Evolutionary conservation across 2,797 vertebrate genomes (phyloP), one percentile per base, ranked within the genome.

Genomic region (Capromys pilorides): DNA sequence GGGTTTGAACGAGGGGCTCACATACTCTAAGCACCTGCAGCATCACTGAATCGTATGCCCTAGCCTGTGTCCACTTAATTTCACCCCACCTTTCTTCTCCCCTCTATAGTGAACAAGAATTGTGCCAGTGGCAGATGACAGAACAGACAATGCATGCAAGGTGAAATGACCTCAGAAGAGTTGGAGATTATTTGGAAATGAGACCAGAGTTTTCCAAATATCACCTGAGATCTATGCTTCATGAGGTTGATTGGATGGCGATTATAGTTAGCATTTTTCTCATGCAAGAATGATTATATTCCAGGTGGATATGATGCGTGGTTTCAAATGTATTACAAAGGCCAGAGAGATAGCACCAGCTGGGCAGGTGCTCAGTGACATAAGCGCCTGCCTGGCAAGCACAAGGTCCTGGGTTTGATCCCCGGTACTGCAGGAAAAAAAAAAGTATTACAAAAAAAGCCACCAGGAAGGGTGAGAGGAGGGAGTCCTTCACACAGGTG

Each of bases 101-200:
- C 36, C 11, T 88, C 54, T 1, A 4, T 39, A 39, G 31, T 66
- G 78, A 95, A 36, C 33, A 95, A 90, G 61, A 90, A 73, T 22
- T 36, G 24, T 54, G 26, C 22, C 73, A 64, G 51, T 81, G 81
- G 75, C 33, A 57, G 64, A 92, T 62, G 59, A 71, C 0, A 86
- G 66, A 54, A 91, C 41, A 95, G 59, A 94, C 57, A 83, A 22
- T 49, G 75, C 86, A 95, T 86, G 78, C 54, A 45, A 79, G 62
- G 81, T 77, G 91, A 93, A 89, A 96, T 95, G 93, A 93, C 92
- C 59, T 95, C 24, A 78, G 49, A 90, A 82, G 94, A 95, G 95
- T 49, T 1, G n/a, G 89, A 94, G 85, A 94, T 67, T 87, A 91
- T 97, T 95, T 95, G 91, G 94, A 96, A 97, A 96, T 73, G 87